phyloP scores from a whole-genome alignment of 2,113 vertebrate species.

The Raphicerus campestris region DNA sequence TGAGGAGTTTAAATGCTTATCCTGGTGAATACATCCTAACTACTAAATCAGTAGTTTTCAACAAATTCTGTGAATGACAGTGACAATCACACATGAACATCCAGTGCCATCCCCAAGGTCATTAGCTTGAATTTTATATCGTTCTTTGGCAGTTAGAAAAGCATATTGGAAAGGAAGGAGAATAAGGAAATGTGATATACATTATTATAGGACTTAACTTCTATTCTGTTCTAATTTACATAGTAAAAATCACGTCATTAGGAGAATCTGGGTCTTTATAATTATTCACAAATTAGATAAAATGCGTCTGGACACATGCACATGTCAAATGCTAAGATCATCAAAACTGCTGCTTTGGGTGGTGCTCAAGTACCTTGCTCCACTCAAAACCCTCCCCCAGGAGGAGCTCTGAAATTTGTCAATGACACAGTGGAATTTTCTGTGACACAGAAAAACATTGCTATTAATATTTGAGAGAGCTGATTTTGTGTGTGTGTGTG shows the following conservation, averaged over 20 bases:
- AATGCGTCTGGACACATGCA: background rate
- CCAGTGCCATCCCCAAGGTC: background rate
- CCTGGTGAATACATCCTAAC: background rate
- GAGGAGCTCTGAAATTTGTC: background rate
- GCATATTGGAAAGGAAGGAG: background rate
- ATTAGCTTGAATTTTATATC: background rate
- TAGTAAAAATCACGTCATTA: background rate
- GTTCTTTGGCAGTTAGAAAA: background rate
- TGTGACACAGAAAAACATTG: background rate
- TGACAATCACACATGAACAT: background rate
- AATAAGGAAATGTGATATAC: background rate
- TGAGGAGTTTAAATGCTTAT: background rate
- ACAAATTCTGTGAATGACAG: background rate
- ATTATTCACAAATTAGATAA: background rate
- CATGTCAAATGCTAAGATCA: background rate
- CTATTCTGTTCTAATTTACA: background rate
- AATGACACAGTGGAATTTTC: background rate
- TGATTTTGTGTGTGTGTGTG: background rate
- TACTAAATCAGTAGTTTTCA: background rate
- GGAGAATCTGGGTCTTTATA: background rate
- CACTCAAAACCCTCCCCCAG: background rate
- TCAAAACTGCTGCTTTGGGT: background rate
- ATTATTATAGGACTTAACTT: background rate
- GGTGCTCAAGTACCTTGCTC: background rate
- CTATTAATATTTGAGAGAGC: background rate